Conservation (phyloP, 2,888 invertebrate species). For the Platerodrilus igneus region DNA sequence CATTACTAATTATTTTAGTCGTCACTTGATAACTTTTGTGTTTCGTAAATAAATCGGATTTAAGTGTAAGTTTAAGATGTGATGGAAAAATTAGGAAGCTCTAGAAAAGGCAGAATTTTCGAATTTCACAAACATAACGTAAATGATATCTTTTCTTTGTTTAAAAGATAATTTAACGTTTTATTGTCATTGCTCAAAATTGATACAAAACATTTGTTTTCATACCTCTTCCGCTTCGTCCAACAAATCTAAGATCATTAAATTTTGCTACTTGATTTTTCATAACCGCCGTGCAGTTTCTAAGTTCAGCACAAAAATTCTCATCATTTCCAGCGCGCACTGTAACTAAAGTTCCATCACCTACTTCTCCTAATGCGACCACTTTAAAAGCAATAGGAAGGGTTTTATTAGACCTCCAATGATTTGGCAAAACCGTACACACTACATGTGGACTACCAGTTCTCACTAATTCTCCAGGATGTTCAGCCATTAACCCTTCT, state of each 20-base stretch:
- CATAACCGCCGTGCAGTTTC: slow-evolving; percentile 94
- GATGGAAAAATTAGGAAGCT: too few species aligned
- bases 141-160: too few species aligned
- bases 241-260: slow-evolving; percentile 97
- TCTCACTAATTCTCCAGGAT: slow-evolving; percentile 86
- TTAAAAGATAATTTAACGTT: too few species aligned
- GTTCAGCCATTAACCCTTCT: slow-evolving; percentile 82
- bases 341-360: slow-evolving; percentile 93
- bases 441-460: slow-evolving; percentile 93
- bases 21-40: too few species aligned
- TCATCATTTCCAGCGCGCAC: slow-evolving; percentile 97
- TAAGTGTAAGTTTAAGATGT: too few species aligned
- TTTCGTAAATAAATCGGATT: too few species aligned
- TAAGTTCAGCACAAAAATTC: slow-evolving; percentile 91
- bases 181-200: too few species aligned
- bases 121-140: too few species aligned
- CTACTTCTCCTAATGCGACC: slow-evolving; percentile 88
- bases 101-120: too few species aligned
- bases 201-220: too few species aligned
- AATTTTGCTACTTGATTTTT: slow-evolving; percentile 99
- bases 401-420: slow-evolving; percentile 98
- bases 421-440: slow-evolving; percentile 90
- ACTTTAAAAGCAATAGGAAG: slow-evolving; percentile 96
- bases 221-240: slow-evolving; percentile 96
- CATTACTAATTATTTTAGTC: too few species aligned